Evolutionary conservation across 2,797 vertebrate genomes (phyloP).

Genomic region (Orestias chungarensis): DNA sequence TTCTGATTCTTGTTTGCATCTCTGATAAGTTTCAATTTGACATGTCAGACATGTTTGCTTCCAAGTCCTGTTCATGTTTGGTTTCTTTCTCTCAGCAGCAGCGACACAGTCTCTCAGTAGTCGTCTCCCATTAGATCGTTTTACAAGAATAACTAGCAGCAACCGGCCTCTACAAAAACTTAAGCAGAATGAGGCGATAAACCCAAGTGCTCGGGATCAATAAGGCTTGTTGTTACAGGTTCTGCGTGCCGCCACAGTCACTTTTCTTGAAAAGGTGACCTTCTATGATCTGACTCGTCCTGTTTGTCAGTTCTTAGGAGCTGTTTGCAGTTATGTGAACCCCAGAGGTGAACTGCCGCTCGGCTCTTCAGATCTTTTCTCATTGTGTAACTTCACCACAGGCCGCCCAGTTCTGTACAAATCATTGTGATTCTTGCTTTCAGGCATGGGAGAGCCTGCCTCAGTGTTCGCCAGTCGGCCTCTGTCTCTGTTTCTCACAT

Average conservation of each 20-base stretch:
- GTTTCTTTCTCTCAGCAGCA: not conserved
- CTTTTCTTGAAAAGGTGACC: not conserved
- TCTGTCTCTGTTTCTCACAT: not conserved
- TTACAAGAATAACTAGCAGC: not conserved
- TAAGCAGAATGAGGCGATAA: not conserved
- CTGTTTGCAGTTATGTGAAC: slow-evolving; percentile 27
- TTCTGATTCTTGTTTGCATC: not conserved
- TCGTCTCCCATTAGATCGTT: not conserved
- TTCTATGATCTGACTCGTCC: slow-evolving; percentile 13
- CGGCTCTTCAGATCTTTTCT: slow-evolving; percentile 38
- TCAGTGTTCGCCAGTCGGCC: slow-evolving; percentile 29
- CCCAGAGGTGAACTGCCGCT: slow-evolving; percentile 26
- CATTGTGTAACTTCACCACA: slow-evolving; percentile 52
- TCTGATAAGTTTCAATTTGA: not conserved
- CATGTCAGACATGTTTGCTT: not conserved
- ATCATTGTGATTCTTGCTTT: slow-evolving; percentile 41
- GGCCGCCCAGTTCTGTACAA: slow-evolving; percentile 31
- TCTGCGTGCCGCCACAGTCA: not conserved
- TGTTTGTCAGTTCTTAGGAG: slow-evolving; percentile 25
- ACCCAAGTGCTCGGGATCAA: not conserved
- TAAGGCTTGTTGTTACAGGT: slow-evolving; percentile 1
- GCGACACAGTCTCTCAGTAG: not conserved
- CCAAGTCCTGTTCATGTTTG: not conserved
- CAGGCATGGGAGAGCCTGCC: slow-evolving; percentile 36
- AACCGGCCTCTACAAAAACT: not conserved